Percentiles rank a stretch among this genome's conserved stretches.
These are phyloP conservation scores for Parnassius mnemosyne DNA, from an alignment of 2,888 invertebrate species.

Conservation along the genomic window DNA sequence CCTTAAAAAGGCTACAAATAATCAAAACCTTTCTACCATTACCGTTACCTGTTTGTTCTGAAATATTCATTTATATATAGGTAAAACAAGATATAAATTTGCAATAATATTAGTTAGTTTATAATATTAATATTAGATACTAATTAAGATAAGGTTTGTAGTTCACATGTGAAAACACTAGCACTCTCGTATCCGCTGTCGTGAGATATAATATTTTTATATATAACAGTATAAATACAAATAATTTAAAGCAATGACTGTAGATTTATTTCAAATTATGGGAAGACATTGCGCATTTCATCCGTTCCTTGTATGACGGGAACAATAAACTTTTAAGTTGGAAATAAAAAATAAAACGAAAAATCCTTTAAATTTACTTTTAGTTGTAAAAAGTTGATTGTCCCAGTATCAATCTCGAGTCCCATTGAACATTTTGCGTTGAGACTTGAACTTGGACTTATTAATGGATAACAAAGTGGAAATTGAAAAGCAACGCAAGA, in stretches of 20 bases:
- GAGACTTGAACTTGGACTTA: conserved; percentile 18
- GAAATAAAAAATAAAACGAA: conserved; percentile 7
- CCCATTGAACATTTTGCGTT: conserved; percentile 65
- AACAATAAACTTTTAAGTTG: conserved; percentile 59
- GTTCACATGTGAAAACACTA: conserved; percentile 81
- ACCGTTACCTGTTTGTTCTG: conserved; percentile 74
- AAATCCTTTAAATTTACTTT: conserved; percentile 2
- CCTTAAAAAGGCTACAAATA: conserved; percentile 68
- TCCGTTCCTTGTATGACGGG: conserved; percentile 76
- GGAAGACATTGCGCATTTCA: conserved; percentile 82
- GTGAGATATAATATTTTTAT: conserved; percentile 61
- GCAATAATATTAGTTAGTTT: conserved; percentile 72
- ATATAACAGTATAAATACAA: conserved; percentile 70
- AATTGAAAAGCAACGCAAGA: conserved; percentile 35
- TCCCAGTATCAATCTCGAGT: conserved; percentile 63
- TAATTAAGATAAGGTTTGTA: conserved; percentile 68
- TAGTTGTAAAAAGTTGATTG: conserved; percentile 51
- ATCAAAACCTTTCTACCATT: conserved; percentile 58
- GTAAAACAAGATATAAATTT: conserved; percentile 58
- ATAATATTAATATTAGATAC: conserved; percentile 75
- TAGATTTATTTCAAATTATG: conserved; percentile 74
- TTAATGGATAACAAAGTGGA: neutral
- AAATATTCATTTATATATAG: conserved; percentile 60
- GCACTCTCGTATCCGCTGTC: conserved; percentile 77
- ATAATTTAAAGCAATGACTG: conserved; percentile 73